Base-by-base conservation (phyloP, 2,888 invertebrate genomes). In the Volucella inanis region DNA sequence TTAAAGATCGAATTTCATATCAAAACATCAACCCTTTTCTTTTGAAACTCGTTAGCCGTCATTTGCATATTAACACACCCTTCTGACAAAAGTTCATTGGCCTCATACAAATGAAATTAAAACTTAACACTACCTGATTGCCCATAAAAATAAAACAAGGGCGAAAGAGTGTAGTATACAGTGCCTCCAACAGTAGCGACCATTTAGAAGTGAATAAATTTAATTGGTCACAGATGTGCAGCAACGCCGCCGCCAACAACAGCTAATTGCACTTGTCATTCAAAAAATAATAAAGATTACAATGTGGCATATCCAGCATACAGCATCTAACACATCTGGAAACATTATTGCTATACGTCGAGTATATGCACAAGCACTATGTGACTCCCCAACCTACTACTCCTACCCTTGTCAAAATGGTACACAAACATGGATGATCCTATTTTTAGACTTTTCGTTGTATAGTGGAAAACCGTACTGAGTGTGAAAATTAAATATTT, bases 161-260 rank as follows among this genome's bases (percentile, higher is more conserved):
- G 31, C 31, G 6, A 31, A 31, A 6, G 6, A 31, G 6, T 31
- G 31, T 31, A 31, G 31, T 31, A 31, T 31, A 31, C 31, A 31
- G 0, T 31, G 31, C 31, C 31, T 31, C 31, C 31, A 31, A 31
- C 6, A 31, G 31, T 31, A 31, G 31, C 31, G 6, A 31, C 31
- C 31, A 31, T 31, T 31, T 31, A 31, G 31, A 31, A 31, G 2
- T 31, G 31, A 31, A 45, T 61, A 22, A 61, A 45, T 61, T 47
- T 61, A 65, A 65, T 65, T 65, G 65, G 39, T 50, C 65, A 65
- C 65, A 65, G 65, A 65, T 65, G 50, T 65, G 39, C 41, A 9
- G 18, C 18, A 41, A 65, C 50, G 39, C 31, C 31, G 31, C 31
- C 31, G 31, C 65, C 50, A 65, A 65, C 65, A 65, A 39, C 50